A percentile compares a stretch with the other conserved stretches of the same genome.
Evolutionary conservation across 2,797 vertebrate species (phyloP).

Genomic region (Darevskia nairensis): DNA sequence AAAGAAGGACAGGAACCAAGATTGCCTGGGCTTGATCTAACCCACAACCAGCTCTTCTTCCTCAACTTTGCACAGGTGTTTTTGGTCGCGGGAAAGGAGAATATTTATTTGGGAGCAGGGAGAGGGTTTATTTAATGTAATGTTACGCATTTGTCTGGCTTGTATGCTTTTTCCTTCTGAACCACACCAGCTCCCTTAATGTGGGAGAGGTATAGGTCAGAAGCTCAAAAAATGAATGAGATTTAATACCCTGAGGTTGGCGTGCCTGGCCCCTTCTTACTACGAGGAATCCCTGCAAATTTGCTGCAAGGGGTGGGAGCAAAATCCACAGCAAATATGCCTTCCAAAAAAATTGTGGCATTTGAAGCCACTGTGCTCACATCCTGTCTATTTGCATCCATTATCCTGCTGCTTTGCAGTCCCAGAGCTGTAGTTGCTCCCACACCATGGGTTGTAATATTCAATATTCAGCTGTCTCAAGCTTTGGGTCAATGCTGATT

Average conservation of each 20-base stretch:
- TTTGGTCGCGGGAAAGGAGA: neutral
- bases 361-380: neutral
- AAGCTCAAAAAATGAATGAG: neutral
- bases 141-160: neutral
- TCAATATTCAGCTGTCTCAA: no score
- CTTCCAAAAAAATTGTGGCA: neutral
- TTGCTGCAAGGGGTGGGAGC: accelerated
- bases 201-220: no score
- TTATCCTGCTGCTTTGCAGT: no score
- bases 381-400: neutral
- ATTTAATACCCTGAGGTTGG: neutral
- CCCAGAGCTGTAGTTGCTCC: no score
- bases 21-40: constrained; percentile 91
- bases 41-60: constrained; percentile 95
- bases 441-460: no score
- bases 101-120: neutral
- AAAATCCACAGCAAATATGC: neutral
- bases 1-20: constrained; percentile 86
- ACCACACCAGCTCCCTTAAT: no score
- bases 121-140: no score
- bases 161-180: neutral
- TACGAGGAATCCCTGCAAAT: neutral
- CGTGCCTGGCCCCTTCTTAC: neutral
- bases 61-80: constrained; percentile 95
- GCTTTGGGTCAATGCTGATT: neutral